A percentile compares a stretch with the other conserved stretches of the same genome.
These are phyloP conservation scores for Heteromyza rotundicornis DNA, from an alignment of 2,888 invertebrate genomes.

Conservation along the genomic window DNA sequence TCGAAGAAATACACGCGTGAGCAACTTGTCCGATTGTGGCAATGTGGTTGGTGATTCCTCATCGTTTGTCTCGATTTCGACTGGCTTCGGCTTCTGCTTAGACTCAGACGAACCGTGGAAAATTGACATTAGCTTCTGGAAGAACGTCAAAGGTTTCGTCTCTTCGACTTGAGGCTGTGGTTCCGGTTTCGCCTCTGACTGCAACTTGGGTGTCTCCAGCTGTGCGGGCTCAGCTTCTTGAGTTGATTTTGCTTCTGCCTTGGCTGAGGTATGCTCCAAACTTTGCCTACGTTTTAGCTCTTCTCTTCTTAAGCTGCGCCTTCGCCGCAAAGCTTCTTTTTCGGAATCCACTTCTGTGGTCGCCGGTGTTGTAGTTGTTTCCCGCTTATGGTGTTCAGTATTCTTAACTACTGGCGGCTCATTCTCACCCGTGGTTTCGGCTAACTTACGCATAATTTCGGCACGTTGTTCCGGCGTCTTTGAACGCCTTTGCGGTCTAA, in stretches of 20 bases:
- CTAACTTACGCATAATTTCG: constrained; percentile 36
- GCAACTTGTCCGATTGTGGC: constrained; percentile 31
- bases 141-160: too few relatives aligned
- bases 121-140: background rate
- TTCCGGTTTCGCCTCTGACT: background rate
- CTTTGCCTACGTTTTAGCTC: constrained; percentile 5
- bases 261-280: background rate
- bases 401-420: constrained; percentile 4
- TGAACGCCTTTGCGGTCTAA: constrained; percentile 53
- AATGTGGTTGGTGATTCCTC: background rate
- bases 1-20: constrained; percentile 53
- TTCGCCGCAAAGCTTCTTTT: constrained; percentile 13
- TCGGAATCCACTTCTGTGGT: constrained; percentile 16
- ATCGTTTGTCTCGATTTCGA: background rate
- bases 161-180: too few relatives aligned
- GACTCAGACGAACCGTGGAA: background rate
- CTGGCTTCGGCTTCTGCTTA: constrained; percentile 10
- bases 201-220: background rate
- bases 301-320: constrained; percentile 9
- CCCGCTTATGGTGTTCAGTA: background rate
- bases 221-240: background rate
- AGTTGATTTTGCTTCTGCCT: background rate
- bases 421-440: too few relatives aligned
- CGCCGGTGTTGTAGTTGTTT: background rate
- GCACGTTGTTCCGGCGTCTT: constrained; percentile 51